These are phyloP conservation scores for Platysternon megacephalum DNA, from an alignment of 2,113 vertebrate genomes.

Conservation along the genomic window DNA sequence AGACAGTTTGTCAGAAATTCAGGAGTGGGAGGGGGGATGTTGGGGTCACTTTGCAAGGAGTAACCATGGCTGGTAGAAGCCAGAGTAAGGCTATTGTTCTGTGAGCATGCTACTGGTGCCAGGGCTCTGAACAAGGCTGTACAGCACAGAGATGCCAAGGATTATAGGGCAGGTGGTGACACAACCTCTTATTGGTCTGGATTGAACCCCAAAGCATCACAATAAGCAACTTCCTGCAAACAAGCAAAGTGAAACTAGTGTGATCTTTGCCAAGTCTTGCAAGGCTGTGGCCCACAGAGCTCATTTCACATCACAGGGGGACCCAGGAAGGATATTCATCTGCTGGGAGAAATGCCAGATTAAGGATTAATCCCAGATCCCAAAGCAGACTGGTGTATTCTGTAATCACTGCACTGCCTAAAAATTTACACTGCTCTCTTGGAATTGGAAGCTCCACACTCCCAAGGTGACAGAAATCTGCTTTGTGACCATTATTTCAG, in stretches of 20 bases:
- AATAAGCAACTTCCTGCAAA: not conserved
- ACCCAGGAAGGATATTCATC: not conserved
- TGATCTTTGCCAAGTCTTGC: not conserved
- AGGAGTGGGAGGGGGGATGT: not conserved
- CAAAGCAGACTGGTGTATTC: not conserved
- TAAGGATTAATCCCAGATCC: not conserved
- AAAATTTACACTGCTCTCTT: not conserved
- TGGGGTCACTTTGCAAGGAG: not conserved
- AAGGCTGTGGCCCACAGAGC: not conserved
- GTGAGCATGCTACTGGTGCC: not conserved
- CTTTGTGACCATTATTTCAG: not conserved
- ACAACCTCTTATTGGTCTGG: not conserved
- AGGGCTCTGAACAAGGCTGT: not conserved
- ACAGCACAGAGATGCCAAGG: not conserved
- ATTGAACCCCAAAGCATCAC: not conserved
- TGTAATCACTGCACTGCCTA: not conserved
- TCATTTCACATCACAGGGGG: not conserved
- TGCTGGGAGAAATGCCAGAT: not conserved
- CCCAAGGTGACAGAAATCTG: not conserved
- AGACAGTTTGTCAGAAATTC: not conserved
- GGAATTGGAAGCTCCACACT: not conserved
- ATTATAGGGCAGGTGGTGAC: not conserved
- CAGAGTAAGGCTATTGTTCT: not conserved
- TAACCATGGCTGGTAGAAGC: not conserved
- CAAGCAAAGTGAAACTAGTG: not conserved